Evolutionary conservation across 2,113 vertebrate genomes (phyloP), one percentile per base, ranked within the genome.

Genomic region (Lycocorax pyrrhopterus): DNA sequence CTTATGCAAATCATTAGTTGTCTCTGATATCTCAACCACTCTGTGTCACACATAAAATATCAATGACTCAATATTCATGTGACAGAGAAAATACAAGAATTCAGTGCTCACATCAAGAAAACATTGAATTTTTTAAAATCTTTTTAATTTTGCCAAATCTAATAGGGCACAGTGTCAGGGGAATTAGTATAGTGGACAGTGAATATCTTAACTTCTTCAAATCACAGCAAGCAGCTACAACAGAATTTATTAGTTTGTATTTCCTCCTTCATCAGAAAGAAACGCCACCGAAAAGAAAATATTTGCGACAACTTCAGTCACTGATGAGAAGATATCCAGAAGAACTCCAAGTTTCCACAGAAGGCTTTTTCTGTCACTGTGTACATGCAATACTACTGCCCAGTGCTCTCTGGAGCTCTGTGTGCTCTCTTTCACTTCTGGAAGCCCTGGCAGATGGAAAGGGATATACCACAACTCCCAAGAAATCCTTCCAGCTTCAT

Each of bases 1-100:
- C 64, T 89, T 87, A 85, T 75, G 77, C 73, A 96, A 95, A 92
- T 93, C 77, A 74, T 49, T 44, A 1, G 12, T 67, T 88, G 90
- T 67, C 90, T 93, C 87, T 94, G 53, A 79, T 96, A 84, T 68
- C 83, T 94, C 89, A 95, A 72, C 69, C 43, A 21, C 46, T 79
- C 91, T 59, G 41, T 44, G 43, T 82, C 67, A 87, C 81, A 88
- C 49, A 46, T 46, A 82, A 93, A 95, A 79, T 87, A 90, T 79
- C 91, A 90, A 58, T 69, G 89, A 91, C 51, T 91, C 78, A 66
- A 69, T 92, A 88, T 69, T 69, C 71, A 47, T 33, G 47, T 29
- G 78, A 80, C 1, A 2, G 46, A 23, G 11, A 74, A 82, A 75
- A 58, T 52, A 33, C 12, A 87, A 75, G n/a, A 89, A 94, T 76